Conservation (phyloP, 2,113 vertebrate genomes). For the Rhodinocichla rosea region DNA sequence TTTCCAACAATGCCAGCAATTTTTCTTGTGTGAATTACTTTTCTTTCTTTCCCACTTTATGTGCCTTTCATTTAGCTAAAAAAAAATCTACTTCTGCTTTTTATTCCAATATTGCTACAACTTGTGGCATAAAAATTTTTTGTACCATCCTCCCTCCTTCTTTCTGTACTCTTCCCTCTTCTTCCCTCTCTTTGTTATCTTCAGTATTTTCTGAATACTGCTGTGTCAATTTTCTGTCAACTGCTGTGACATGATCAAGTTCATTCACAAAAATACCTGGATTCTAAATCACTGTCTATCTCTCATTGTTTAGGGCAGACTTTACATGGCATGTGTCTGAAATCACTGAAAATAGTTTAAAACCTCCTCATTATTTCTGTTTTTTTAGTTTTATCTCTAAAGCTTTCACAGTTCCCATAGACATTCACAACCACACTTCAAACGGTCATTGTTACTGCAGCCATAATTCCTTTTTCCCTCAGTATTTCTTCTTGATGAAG, state of each 20-base stretch:
- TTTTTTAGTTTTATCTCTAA: background rate
- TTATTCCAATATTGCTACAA: background rate
- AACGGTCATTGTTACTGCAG: background rate
- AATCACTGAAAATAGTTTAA: background rate
- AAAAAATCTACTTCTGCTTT: background rate
- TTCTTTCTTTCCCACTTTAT: background rate
- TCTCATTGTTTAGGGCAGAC: background rate
- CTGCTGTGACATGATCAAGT: background rate
- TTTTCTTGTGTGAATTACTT: background rate
- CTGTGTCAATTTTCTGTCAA: background rate
- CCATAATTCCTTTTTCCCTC: background rate
- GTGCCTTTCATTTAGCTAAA: background rate
- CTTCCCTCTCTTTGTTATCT: background rate
- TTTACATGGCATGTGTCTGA: background rate
- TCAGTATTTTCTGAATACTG: background rate
- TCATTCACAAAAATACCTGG: background rate
- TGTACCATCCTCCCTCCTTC: background rate
- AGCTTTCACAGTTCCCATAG: background rate
- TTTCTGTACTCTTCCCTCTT: background rate
- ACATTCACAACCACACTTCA: background rate
- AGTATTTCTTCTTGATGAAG: background rate
- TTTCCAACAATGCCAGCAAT: background rate
- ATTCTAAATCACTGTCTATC: background rate
- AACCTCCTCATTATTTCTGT: background rate
- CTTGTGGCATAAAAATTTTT: background rate